Conservation (phyloP, 2,888 invertebrate species). For the Limnephilus rhombicus region DNA sequence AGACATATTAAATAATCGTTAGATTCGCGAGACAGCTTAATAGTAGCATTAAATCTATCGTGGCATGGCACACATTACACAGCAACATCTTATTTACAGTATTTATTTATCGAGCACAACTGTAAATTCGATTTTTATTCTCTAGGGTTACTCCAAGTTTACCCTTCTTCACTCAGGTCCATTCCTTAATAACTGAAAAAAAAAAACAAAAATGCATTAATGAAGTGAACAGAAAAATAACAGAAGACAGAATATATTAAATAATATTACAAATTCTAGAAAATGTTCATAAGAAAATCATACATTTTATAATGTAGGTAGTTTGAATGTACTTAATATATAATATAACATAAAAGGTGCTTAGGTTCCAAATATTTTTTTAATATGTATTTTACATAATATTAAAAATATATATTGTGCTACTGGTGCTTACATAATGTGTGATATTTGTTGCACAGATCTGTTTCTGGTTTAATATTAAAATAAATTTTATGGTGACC, state of each 20-base stretch:
- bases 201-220: conserved; percentile 26
- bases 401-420: not conserved
- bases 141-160: conserved; percentile 9
- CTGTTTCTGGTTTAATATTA: not conserved
- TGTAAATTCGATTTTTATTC: conserved; percentile 48
- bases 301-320: too few relatives aligned
- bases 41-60: conserved; percentile 55
- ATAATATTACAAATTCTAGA: not conserved
- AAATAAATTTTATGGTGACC: not conserved
- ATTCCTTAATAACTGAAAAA: conserved; percentile 52
- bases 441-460: not conserved
- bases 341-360: not conserved
- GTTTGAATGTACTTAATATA: too few relatives aligned
- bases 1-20: conserved; percentile 24
- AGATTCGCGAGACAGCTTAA: conserved; percentile 45
- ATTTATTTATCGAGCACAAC: conserved; percentile 54
- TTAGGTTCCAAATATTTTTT: not conserved
- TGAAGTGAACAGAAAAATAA: not conserved
- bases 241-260: not conserved
- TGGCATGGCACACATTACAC: conserved; percentile 65
- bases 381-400: not conserved
- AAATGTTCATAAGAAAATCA: not conserved
- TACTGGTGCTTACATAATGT: not conserved
- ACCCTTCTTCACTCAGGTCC: conserved; percentile 45
- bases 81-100: conserved; percentile 62